A percentile compares a stretch with the other conserved stretches of the same genome.
Conservation (phyloP, 2,888 invertebrate species). For the Drepana falcataria region DNA sequence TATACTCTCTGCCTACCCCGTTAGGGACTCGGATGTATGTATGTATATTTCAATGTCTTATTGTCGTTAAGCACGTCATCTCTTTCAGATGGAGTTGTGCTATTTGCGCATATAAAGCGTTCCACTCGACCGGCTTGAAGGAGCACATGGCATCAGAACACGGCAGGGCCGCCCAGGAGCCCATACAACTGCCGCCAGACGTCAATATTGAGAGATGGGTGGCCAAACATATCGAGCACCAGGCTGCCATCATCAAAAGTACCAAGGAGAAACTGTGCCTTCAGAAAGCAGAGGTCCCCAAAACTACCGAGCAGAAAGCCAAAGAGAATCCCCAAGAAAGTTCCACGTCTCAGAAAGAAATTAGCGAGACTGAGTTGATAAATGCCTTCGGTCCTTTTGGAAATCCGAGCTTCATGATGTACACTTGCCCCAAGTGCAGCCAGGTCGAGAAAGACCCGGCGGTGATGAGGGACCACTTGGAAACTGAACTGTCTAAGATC, state of each 20-base stretch:
- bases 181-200: constrained; percentile 59
- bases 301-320: constrained; percentile 4
- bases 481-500: constrained; percentile 57
- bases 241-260: constrained; percentile 38
- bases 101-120: constrained; percentile 77
- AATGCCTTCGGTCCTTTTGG: constrained; percentile 55
- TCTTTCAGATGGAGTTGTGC: constrained; percentile 79
- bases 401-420: constrained; percentile 28
- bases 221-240: constrained; percentile 43
- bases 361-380: constrained; percentile 30
- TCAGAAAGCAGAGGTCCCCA: constrained; percentile 33
- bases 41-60: too few relatives aligned
- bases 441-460: constrained; percentile 34
- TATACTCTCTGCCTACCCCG: too few relatives aligned
- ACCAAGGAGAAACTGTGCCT: constrained; percentile 39
- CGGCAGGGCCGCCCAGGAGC: constrained; percentile 38
- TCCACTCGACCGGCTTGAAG: constrained; percentile 71
- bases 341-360: too few relatives aligned
- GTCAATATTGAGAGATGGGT: constrained; percentile 76
- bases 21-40: too few relatives aligned
- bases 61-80: background rate
- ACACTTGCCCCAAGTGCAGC: constrained; percentile 57
- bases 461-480: constrained; percentile 53
- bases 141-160: constrained; percentile 77
- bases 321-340: constrained; percentile 1